phyloP scores from a whole-genome alignment of 2,888 invertebrate species.

The Pantelozetes paolii region DNA sequence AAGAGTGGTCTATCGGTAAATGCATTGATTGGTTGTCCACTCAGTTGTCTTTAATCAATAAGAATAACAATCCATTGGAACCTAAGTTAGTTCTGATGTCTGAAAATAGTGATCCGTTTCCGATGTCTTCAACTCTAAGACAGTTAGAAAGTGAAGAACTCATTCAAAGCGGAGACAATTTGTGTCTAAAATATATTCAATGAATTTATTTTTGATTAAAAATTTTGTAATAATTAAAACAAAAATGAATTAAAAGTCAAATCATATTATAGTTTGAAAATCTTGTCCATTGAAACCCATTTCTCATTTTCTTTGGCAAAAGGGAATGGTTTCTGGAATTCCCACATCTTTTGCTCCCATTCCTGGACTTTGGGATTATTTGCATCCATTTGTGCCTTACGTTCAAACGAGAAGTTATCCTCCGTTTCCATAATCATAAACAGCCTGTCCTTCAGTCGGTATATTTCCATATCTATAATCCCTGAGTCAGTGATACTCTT shows the following conservation, averaged over 20 bases:
- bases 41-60: slow-evolving; percentile 37
- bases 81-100: slow-evolving; percentile 36
- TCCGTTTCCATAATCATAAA: slow-evolving; percentile 33
- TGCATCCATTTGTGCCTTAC: slow-evolving; percentile 25
- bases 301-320: slow-evolving; percentile 16
- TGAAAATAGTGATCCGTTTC: background rate
- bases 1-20: slow-evolving; percentile 42
- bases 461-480: slow-evolving; percentile 15
- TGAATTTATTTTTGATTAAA: background rate
- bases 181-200: slow-evolving; percentile 18
- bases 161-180: slow-evolving; percentile 10
- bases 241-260: background rate
- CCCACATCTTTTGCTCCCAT: slow-evolving; percentile 17
- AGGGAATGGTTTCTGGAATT: slow-evolving; percentile 1
- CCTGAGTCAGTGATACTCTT: slow-evolving; percentile 7
- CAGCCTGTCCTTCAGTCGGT: background rate
- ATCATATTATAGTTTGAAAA: slow-evolving; percentile 1
- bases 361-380: slow-evolving; percentile 20
- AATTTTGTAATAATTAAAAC: background rate
- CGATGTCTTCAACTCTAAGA: background rate
- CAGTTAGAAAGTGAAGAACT: slow-evolving; percentile 18
- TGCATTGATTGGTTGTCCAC: slow-evolving; percentile 41
- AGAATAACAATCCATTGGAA: slow-evolving; percentile 34
- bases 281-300: slow-evolving; percentile 21
- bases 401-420: slow-evolving; percentile 15